These are phyloP conservation scores for Ctenochaetus hawaiiensis DNA, from an alignment of 2,797 vertebrate species.

Conservation along the genomic window DNA sequence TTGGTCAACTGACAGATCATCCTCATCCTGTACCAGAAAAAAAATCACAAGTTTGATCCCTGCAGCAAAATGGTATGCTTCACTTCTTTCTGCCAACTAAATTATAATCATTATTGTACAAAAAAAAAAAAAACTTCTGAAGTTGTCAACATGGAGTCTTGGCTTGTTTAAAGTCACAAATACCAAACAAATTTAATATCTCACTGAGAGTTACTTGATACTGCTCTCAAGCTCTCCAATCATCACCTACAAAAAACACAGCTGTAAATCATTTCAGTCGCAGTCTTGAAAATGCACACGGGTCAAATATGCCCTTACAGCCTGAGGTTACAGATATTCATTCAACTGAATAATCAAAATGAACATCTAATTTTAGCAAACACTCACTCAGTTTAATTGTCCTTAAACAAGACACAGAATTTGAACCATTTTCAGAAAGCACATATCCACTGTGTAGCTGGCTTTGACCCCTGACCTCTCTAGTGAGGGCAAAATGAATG, in stretches of 20 bases:
- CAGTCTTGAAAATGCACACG: conserved; percentile 30
- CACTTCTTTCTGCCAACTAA: background rate
- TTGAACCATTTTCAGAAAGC: conserved; percentile 22
- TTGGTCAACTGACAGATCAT: conserved; percentile 10
- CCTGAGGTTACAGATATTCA: conserved; percentile 33
- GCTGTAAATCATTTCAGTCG: background rate
- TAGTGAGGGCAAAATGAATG: conserved; percentile 11
- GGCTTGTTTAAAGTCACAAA: background rate
- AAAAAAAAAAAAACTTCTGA: background rate
- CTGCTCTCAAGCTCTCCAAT: background rate
- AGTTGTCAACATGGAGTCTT: background rate
- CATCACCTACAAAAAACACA: background rate
- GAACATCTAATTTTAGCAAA: conserved; percentile 60
- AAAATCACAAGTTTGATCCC: conserved; percentile 7
- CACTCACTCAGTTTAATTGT: conserved; percentile 46
- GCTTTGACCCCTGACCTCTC: conserved; percentile 45
- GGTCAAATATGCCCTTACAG: conserved; percentile 10
- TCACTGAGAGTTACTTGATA: background rate
- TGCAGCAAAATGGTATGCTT: background rate
- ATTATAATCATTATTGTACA: too few relatives aligned
- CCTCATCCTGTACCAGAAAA: background rate
- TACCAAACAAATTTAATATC: background rate
- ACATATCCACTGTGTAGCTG: conserved; percentile 27
- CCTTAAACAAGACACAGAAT: conserved; percentile 35
- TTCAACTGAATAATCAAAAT: conserved; percentile 54